Evolutionary conservation across 1,140 invertebrate species (phyloP), one percentile per base, ranked within the genome.

Genomic region (Chelonus insularis): DNA sequence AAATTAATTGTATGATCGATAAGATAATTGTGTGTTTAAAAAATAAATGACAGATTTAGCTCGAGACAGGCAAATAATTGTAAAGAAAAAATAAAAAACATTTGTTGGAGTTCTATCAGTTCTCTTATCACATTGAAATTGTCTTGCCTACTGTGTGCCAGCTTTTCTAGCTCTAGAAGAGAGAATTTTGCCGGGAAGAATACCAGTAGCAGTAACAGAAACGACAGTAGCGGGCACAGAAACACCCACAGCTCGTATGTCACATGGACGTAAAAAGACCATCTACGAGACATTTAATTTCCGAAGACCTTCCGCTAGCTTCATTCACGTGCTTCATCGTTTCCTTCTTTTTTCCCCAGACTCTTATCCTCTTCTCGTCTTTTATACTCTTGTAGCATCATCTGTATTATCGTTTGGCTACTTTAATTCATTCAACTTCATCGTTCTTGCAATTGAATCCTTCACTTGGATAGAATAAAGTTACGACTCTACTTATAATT

Each of bases 211-310:
- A 39, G 20, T 12, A 12, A 58, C 29, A 32, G 12, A 54, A 36
- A 36, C 9, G 45, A 36, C 16, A 47, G 16, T 23, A 21, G 39
- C 14, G 55, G 14, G 52, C 8, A 25, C 39, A 60, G 60, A 41
- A 65, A 64, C 47, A 64, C 67, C 52, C 69, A 60, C 64, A 37
- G 67, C 67, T 68, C 77, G 71, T 80, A 80, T 71, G 78, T 80
- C 79, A 80, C 76, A 58, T 64, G 57, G 67, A 65, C 65, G 71
- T 64, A 75, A 76, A 62, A 80, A 74, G 73, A 76, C 72, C 72
- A 74, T 76, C 71, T 58, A 65, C 66, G 66, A 73, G 78, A 81
- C 78, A 74, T 80, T 81, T 80, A 81, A 81, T 81, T 81, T 81
- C 79, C 78, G 75, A 81, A 79, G 78, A 66, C 73, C 77, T 80